Percentiles rank a stretch among this genome's conserved stretches.
Evolutionary conservation across 1,140 invertebrate species (phyloP).

Genomic region (Camponotus pennsylvanicus): DNA sequence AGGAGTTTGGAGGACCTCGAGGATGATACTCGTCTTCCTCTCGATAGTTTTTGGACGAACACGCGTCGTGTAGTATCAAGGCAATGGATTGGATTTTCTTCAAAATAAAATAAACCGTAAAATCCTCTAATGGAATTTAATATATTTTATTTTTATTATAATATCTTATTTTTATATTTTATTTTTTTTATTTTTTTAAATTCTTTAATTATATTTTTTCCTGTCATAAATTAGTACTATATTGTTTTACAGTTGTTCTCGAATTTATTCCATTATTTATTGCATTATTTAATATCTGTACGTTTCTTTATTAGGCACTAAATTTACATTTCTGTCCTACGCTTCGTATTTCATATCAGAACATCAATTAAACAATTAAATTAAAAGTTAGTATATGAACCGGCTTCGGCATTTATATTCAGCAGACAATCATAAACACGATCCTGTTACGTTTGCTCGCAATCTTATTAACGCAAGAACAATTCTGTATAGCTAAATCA

Average conservation of each 20-base stretch:
- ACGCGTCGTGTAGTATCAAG: conserved; percentile 20
- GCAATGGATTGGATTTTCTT: background rate
- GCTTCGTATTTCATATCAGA: background rate
- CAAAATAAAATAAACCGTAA: conserved; percentile 17
- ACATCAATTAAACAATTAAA: background rate
- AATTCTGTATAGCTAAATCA: conserved; percentile 30
- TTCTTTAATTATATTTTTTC: background rate
- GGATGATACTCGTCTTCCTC: conserved; percentile 38
- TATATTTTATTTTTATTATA: background rate
- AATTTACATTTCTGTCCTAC: background rate
- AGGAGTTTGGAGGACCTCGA: conserved; percentile 25
- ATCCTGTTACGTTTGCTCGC: conserved; percentile 19
- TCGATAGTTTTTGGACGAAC: conserved; percentile 36
- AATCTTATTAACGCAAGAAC: conserved; percentile 53
- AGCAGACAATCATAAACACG: background rate
- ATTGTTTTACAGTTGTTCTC: background rate
- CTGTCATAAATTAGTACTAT: background rate
- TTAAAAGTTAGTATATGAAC: background rate
- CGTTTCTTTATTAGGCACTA: background rate
- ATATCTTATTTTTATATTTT: background rate
- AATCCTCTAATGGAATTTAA: background rate
- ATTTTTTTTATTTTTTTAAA: conserved; percentile 1
- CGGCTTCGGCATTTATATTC: too few relatives aligned
- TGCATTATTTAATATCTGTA: background rate
- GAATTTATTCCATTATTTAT: background rate